Base-by-base conservation (phyloP, 2,888 invertebrate species). In the Hemaris fuciformis region DNA sequence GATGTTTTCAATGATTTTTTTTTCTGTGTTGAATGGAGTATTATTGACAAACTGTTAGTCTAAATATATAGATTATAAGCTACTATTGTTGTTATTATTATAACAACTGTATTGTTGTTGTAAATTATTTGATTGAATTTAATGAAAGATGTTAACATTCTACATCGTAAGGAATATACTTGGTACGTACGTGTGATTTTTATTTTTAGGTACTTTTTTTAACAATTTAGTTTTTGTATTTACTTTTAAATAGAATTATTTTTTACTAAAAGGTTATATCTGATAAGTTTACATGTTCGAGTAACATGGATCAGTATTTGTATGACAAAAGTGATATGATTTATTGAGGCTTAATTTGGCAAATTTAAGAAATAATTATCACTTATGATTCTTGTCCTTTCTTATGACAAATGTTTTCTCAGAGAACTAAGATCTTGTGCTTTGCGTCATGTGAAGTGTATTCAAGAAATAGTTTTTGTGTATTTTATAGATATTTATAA, bases 61-160 rank as follows among this genome's bases (percentile, higher is more conserved):
- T 85, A 80, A 81, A 69, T 74, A 72, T 72, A 70, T 83, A 84
- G 79, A 71, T 65, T 71, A 64, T 85, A 85, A 83, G 84, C 77
- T 81, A 81, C 77, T 84, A 84, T 81, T 84, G 84, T 88, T 88
- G 87, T 89, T 88, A 85, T 87, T 84, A 83, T 83, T 81, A 82
- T 81, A 82, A 83, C 88, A 87, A 84, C 86, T 77, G 71, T 75
- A 80, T 80, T 80, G 84, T 90, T 89, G 88, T 89, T 90, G 85
- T 89, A 88, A 88, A 87, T 85, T 88, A 88, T 87, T 91, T 87
- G 80, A 88, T 84, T 87, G 84, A 88, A 86, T 88, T 88, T 87
- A 87, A 85, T 79, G 74, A 80, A 80, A 76, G 76, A 81, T 77
- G 80, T 85, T 87, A 81, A 83, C 81, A 83, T 77, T 76, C 73